These are phyloP conservation scores for Conus betulinus DNA, from an alignment of 1,140 invertebrate genomes.

Conservation along the genomic window DNA sequence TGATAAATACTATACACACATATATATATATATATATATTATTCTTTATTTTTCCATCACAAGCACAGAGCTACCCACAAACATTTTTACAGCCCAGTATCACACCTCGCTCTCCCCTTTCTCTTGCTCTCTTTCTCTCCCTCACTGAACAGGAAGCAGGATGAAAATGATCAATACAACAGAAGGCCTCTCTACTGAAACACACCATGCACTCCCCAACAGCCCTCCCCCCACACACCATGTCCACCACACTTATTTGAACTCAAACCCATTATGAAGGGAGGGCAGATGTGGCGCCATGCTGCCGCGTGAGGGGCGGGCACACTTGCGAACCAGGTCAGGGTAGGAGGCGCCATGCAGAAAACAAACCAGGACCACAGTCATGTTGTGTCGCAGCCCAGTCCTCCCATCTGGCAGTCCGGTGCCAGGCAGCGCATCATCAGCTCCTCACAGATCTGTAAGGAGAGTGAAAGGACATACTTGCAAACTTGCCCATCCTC, in stretches of 20 bases:
- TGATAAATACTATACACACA: neutral
- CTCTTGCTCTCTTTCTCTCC: too few species aligned
- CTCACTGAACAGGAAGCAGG: too few species aligned
- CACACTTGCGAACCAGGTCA: constrained; percentile 78
- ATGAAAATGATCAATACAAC: neutral
- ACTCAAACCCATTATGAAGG: constrained; percentile 45
- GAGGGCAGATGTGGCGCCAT: constrained; percentile 57
- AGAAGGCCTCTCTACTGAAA: neutral
- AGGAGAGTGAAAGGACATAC: neutral
- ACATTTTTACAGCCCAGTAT: neutral
- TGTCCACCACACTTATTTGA: constrained; percentile 31
- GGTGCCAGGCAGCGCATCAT: constrained; percentile 96
- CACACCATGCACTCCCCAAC: neutral
- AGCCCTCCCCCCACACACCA: neutral
- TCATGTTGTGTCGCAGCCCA: constrained; percentile 99
- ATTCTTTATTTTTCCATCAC: neutral
- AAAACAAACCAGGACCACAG: constrained; percentile 90
- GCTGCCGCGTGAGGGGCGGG: constrained; percentile 58
- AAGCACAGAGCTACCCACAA: neutral
- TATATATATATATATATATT: too few species aligned
- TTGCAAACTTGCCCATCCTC: neutral
- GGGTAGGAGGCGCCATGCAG: constrained; percentile 86
- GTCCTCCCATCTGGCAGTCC: constrained; percentile 95
- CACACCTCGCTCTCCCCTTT: neutral
- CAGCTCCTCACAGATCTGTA: constrained; percentile 94